Evolutionary conservation across 2,888 invertebrate species (phyloP).

Genomic region (Papilio elwesi): DNA sequence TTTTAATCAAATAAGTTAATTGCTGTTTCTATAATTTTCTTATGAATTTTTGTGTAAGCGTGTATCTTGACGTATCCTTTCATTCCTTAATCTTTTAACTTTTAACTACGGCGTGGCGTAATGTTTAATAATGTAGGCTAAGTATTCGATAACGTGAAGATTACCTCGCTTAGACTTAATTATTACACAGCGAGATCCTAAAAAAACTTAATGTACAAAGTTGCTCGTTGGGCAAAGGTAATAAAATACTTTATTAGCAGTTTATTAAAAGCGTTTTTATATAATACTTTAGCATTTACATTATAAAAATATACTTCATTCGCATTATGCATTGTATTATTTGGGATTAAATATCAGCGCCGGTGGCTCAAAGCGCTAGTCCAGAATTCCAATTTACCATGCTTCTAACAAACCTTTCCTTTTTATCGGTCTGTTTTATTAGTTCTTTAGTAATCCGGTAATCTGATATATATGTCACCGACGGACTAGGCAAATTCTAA

Average conservation of each 20-base stretch:
- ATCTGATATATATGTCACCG: too few species aligned
- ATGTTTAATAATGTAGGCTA: slow-evolving; percentile 20
- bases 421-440: not conserved
- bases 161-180: slow-evolving; percentile 14
- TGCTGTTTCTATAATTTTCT: not conserved
- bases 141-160: slow-evolving; percentile 16
- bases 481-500: too few species aligned
- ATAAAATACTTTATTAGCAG: slow-evolving; percentile 15
- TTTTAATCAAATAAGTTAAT: not conserved
- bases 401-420: too few species aligned
- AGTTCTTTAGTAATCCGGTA: too few species aligned
- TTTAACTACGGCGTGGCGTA: not conserved
- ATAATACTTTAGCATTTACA: not conserved
- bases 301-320: not conserved
- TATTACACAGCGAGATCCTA: slow-evolving; percentile 14
- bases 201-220: slow-evolving; percentile 22
- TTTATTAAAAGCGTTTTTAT: slow-evolving; percentile 12
- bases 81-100: not conserved
- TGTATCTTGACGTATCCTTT: not conserved
- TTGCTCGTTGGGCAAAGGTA: slow-evolving; percentile 10
- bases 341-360: not conserved
- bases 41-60: not conserved
- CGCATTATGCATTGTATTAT: not conserved
- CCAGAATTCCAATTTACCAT: too few species aligned
- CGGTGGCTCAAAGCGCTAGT: too few species aligned